Percentiles rank a stretch among this genome's conserved stretches.
Evolutionary conservation across 1,140 invertebrate species (phyloP).

Genomic region (Asobara japonica): DNA sequence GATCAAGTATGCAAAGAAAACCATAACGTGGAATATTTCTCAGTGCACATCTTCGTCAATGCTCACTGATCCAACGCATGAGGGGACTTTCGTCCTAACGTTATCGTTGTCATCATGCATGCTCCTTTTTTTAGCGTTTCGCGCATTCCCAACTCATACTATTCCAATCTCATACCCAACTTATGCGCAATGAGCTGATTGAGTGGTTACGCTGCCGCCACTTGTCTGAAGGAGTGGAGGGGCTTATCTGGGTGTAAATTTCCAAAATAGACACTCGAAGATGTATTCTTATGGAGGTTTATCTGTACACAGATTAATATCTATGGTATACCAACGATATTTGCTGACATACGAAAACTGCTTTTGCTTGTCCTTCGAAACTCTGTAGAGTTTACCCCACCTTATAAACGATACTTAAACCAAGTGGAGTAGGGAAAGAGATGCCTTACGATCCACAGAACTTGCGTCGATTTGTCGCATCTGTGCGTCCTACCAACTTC

Average conservation of each 20-base stretch:
- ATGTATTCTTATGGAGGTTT: too few relatives aligned
- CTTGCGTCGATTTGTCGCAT: conserved; percentile 66
- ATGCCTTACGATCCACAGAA: conserved; percentile 54
- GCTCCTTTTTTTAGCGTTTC: too few relatives aligned
- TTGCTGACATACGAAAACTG: not conserved
- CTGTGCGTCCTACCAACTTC: conserved; percentile 57
- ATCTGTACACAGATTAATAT: too few relatives aligned
- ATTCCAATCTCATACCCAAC: too few relatives aligned
- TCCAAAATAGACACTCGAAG: not conserved
- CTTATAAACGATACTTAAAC: conserved; percentile 7
- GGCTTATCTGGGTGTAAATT: not conserved
- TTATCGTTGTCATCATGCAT: too few relatives aligned
- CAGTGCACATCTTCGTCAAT: too few relatives aligned
- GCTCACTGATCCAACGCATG: too few relatives aligned
- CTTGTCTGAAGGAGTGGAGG: too few relatives aligned
- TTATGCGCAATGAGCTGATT: too few relatives aligned
- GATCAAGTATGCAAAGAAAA: not conserved
- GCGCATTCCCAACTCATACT: too few relatives aligned
- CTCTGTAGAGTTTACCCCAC: conserved; percentile 9
- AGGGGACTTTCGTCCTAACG: too few relatives aligned
- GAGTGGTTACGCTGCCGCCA: too few relatives aligned
- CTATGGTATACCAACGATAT: not conserved
- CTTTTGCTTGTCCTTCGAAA: not conserved
- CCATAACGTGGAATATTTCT: not conserved
- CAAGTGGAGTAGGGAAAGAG: not conserved